phyloP scores from a whole-genome alignment of 2,113 vertebrate genomes.

The Riparia riparia region DNA sequence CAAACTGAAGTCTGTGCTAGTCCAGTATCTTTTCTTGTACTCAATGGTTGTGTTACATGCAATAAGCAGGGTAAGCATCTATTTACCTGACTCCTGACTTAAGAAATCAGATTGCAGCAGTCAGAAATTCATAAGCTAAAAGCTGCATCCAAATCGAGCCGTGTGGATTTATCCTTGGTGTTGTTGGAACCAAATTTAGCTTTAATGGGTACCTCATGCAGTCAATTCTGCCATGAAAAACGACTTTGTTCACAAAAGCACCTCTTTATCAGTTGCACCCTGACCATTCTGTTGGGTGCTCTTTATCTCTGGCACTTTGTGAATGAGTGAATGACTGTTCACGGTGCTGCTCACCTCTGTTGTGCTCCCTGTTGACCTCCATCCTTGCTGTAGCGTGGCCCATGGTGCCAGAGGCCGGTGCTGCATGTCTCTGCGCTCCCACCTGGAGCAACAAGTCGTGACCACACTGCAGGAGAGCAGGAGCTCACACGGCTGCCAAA shows the following conservation, averaged over 20 bases:
- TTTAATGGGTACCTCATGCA: not conserved
- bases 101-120: not conserved
- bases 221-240: not conserved
- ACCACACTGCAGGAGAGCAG: not conserved
- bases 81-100: not conserved
- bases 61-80: not conserved
- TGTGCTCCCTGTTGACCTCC: not conserved
- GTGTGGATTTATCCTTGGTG: not conserved
- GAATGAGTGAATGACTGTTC: not conserved
- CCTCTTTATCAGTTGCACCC: not conserved
- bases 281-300: not conserved
- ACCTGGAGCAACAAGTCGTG: rapidly evolving
- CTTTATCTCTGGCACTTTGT: not conserved
- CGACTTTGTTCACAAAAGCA: not conserved
- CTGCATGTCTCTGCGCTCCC: not conserved
- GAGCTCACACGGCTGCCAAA: not conserved
- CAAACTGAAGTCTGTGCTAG: rapidly evolving
- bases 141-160: not conserved
- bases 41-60: not conserved
- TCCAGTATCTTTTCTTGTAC: not conserved
- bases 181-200: not conserved
- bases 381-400: not conserved
- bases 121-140: not conserved
- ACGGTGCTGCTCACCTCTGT: not conserved
- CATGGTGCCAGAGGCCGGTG: rapidly evolving